Percentiles rank a stretch among this genome's conserved stretches.
Evolutionary conservation across 2,113 vertebrate genomes (phyloP).

Genomic region (Tiliqua scincoides): DNA sequence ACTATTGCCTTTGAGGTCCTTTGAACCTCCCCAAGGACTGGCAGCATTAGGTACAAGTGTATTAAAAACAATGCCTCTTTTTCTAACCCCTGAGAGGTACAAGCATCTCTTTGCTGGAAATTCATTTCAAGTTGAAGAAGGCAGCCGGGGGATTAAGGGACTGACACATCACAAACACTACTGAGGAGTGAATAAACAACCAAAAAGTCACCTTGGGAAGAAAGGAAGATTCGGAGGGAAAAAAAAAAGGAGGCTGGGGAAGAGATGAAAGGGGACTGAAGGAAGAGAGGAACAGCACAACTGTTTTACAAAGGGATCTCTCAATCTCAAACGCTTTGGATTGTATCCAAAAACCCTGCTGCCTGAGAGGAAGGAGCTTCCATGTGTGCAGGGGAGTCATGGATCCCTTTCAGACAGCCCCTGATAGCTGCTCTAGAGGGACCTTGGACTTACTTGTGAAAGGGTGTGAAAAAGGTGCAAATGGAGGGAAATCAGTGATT

Average conservation of each 20-base stretch:
- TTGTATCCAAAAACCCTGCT: not conserved
- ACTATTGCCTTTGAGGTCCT: conserved; percentile 88
- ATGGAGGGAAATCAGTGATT: too few relatives aligned
- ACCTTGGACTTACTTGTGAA: too few relatives aligned
- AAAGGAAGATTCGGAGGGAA: not conserved
- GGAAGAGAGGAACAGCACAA: not conserved
- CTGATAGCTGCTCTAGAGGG: too few relatives aligned
- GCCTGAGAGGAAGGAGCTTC: not conserved
- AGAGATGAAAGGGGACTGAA: not conserved
- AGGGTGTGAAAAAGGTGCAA: too few relatives aligned
- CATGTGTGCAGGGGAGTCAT: not conserved
- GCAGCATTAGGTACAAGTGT: conserved; percentile 76
- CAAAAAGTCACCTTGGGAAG: conserved; percentile 72
- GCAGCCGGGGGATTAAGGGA: conserved; percentile 39
- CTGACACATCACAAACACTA: conserved; percentile 11
- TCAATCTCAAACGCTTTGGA: not conserved
- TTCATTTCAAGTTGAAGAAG: conserved; percentile 66
- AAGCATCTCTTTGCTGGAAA: conserved; percentile 56
- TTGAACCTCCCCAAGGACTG: conserved; percentile 83
- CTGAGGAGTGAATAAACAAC: not conserved
- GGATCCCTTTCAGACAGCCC: too few relatives aligned
- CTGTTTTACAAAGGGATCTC: not conserved
- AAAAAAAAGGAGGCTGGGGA: not conserved
- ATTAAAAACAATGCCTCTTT: conserved; percentile 76
- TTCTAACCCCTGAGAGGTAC: conserved; percentile 34